Base-by-base conservation (phyloP, 2,888 invertebrate genomes). In the Amphimallon solstitiale region DNA sequence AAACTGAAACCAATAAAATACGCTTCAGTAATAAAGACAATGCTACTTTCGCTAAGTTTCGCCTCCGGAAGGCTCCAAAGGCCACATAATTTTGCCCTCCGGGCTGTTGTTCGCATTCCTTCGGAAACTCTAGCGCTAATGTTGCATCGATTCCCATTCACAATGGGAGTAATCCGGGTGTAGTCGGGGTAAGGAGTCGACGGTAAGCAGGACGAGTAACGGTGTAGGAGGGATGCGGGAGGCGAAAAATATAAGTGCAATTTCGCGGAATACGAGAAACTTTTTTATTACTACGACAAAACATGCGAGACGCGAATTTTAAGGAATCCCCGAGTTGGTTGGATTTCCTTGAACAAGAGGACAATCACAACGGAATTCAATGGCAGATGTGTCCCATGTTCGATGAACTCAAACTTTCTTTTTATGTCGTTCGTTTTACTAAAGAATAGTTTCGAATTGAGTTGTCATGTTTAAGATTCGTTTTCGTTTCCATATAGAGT, bases 211-310 rank as follows among this genome's bases (percentile, higher is more conserved):
- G 34, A 51, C 17, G 35, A 15, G 29, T 35, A 17, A 17, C 15
- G 10, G 35, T 34, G 51, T 35, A 37, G 15, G 56, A 15, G 29
- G 23, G 29, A 3, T 7, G 6, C 29, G 29, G 29, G 29, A 29
- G 9, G 29, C 29, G 29, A 29, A 29, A 54, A 54, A 54, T 59
- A 45, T 59, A 59, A 59, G 56, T 45, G 56, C 40, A 40, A 56
- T 56, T 40, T 43, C 23, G 23, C 56, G 29, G 56, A 59, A 59
- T 59, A 29, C 56, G 56, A 15, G 21, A 59, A 59, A 59, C 56
- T 59, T 59, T 59, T 59, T 59, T 59, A 59, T 43, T 59, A 43
- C 43, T n/a, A 29, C 17, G 56, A 59, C 56, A 59, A 59, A 59
- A 59, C 56, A 45, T 45, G 56, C 56, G 56, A 59, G 23, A 59